Conservation (phyloP, 2,113 vertebrate genomes). For the Ameiurus melas region DNA sequence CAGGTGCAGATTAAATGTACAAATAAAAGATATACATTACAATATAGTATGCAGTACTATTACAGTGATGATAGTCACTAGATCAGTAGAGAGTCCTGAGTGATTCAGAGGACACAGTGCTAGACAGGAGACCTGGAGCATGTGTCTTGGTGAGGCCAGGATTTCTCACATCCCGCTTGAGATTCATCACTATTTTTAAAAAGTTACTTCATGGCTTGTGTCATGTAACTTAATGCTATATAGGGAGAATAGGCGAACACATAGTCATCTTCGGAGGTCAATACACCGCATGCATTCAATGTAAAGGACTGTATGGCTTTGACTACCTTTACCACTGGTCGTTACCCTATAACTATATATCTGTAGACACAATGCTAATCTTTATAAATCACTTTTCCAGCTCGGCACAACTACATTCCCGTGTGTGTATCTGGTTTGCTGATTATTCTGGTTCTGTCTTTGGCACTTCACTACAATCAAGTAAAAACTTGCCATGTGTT, state of each 20-base stretch:
- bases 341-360: background rate
- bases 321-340: background rate
- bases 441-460: slow-evolving; percentile 16
- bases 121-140: too few relatives aligned
- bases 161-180: too few relatives aligned
- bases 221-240: background rate
- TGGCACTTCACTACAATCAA: background rate
- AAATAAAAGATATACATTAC: too few relatives aligned
- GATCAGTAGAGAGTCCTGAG: too few relatives aligned
- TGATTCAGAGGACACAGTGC: too few relatives aligned
- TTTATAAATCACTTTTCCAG: background rate
- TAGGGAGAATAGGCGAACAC: background rate
- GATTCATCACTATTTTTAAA: too few relatives aligned
- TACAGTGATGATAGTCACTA: too few relatives aligned
- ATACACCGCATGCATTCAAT: too few relatives aligned
- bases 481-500: background rate
- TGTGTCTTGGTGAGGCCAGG: too few relatives aligned
- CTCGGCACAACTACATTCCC: background rate
- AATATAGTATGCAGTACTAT: too few relatives aligned
- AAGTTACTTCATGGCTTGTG: too few relatives aligned
- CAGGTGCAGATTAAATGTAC: too few relatives aligned
- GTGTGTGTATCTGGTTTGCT: background rate
- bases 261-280: background rate
- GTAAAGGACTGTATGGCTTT: background rate
- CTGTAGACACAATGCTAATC: background rate